Evolutionary conservation across 2,888 invertebrate genomes (phyloP), one percentile per base, ranked within the genome.

Genomic region (Exephanes ischioxanthus): DNA sequence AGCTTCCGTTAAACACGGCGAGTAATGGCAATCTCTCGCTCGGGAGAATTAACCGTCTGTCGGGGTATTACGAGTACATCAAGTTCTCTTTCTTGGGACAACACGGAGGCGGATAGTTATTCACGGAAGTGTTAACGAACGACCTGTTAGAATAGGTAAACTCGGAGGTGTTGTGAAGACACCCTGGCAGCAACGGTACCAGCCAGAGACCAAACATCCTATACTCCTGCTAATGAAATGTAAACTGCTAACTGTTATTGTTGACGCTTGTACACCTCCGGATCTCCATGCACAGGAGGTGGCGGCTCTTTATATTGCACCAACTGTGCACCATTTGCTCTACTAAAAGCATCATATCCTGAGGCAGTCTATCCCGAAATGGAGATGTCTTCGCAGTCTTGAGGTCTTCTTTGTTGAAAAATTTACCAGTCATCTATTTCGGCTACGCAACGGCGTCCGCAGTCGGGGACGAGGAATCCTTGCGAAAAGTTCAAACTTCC

Each of bases 231-330:
- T 91, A 90, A 90, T 90, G 90, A 90, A 91, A 91, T 88, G 89
- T 89, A 90, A 90, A 90, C 90, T 83, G 84, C 86, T 86, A 87
- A 88, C 88, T 90, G 88, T 90, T 90, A 90, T 90, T 90, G 89
- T 90, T 90, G 86, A 89, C 87, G 85, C 86, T 87, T 88, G 87
- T 87, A 89, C 87, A 88, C 87, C 87, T 86, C 66, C 66, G 81
- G 84, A 67, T 3, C 48, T 66, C 51, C 72, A 75, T 37, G n/a
- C 26, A 22, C 41, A 58, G 16, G 75, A 76, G 68, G 53, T 67
- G 26, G 48, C 30, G 26, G 22, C 67, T 76, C 45, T 51, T 41
- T 6, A 33, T 76, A 37, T 37, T 41, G 33, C 45, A 55, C 72
- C 22, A 41, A 72, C 51, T 66, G 63, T 37, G 16, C 61, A 71